These are phyloP conservation scores for Pteropus rufus DNA, from an alignment of 2,797 vertebrate species.

Conservation along the genomic window DNA sequence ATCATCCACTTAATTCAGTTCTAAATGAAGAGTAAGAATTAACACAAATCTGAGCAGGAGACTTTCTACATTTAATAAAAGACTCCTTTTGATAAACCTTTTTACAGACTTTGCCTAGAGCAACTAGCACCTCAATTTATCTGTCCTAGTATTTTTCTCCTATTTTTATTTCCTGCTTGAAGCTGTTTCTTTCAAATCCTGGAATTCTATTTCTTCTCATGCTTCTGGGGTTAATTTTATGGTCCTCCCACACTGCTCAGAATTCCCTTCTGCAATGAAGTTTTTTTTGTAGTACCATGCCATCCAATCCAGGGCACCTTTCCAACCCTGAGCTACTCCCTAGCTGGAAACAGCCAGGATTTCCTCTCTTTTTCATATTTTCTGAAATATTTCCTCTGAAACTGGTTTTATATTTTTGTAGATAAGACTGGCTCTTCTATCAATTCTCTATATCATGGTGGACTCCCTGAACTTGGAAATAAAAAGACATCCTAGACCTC, in stretches of 20 bases:
- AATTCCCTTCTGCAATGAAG: background rate
- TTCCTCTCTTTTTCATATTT: background rate
- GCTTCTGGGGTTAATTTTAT: background rate
- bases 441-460: background rate
- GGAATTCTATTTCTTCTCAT: background rate
- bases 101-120: background rate
- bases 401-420: background rate
- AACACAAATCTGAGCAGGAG: background rate
- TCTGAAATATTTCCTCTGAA: background rate
- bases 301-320: background rate
- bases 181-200: background rate
- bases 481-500: background rate
- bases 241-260: background rate
- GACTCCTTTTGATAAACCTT: slow-evolving; percentile 3
- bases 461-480: background rate
- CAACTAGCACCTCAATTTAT: background rate
- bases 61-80: background rate
- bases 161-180: background rate
- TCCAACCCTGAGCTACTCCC: background rate
- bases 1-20: background rate
- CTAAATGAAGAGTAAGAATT: background rate
- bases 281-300: background rate
- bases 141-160: background rate
- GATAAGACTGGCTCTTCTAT: background rate
- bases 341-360: background rate